Evolutionary conservation across 2,888 invertebrate species (phyloP).

Genomic region (Himalopsyche japonica): DNA sequence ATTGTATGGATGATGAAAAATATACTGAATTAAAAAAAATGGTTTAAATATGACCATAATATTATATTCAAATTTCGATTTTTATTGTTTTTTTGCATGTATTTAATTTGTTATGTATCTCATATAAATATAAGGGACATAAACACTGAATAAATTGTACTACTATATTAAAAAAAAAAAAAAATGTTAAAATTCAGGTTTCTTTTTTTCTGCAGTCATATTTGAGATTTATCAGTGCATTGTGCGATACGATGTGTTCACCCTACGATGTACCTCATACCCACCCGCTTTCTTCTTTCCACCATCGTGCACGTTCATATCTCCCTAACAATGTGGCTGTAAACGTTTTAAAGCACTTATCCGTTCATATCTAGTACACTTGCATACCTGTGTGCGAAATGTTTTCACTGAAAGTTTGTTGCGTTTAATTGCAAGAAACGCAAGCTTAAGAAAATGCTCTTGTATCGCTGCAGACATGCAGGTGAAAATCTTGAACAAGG

Average conservation of each 20-base stretch:
- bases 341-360: conserved; percentile 37
- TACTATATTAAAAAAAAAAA: no score
- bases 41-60: no score
- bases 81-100: no score
- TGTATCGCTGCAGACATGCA: conserved; percentile 13
- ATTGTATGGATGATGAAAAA: no score
- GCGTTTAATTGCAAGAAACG: conserved; percentile 31
- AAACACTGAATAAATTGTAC: no score
- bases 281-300: not conserved
- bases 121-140: no score
- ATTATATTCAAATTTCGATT: no score
- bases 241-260: not conserved
- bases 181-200: no score
- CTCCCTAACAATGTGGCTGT: conserved; percentile 36
- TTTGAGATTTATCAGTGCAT: not conserved
- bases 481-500: conserved; percentile 13
- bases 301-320: conserved; percentile 10
- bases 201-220: no score
- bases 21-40: no score
- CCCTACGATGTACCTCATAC: not conserved
- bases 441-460: conserved; percentile 17
- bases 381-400: conserved; percentile 20
- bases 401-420: conserved; percentile 24
- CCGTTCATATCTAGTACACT: conserved; percentile 30
- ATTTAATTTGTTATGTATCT: no score